Evolutionary conservation across 2,888 invertebrate genomes (phyloP), one percentile per base, ranked within the genome.

Genomic region (Clanis bilineata): DNA sequence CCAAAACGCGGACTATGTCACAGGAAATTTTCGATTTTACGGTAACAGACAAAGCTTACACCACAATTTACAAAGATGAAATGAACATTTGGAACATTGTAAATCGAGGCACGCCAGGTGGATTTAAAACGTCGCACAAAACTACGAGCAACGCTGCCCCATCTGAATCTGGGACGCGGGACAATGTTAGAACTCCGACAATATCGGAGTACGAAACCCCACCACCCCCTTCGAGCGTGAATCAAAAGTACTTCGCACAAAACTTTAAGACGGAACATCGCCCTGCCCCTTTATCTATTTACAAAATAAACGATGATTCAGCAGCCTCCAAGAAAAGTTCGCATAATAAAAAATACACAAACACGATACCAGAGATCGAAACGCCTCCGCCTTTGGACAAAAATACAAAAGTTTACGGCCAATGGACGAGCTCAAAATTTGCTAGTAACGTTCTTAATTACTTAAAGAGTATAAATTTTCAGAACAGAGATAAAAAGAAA

Each of bases 391-490:
- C 84, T 0, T 51, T 70, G 6, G 67, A 73, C 25, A 74, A 73
- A 58, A 76, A 82, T 63, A 67, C 69, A 9, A 83, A 83, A 66
- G 81, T 85, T 9, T 88, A 85, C 60, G 87, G 87, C 2, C 88
- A 89, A 64, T 88, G 88, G 88, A 83, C 85, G 6, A 82, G 83
- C 68, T 83, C 88, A 1, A 86, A 84, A 67, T 89, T 85, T 70
- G 88, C 88, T 10, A 83, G 83, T 1, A 86, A 69, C 60, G 89
- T 90, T 22, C 75, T 90, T 63, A 85, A 88, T 74, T 88, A 88
- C 68, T 66, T 92, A 0, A 90, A 88, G 77, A 85, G 73, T 60
- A 83, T 83, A 1, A 86, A 87, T 60, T 76, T 77, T 51, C 73
- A 82, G 43, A 72, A 76, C 6, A 80, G 69, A 62, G 80, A 82